Conservation (phyloP, 2,888 invertebrate species). For the Beris chalybata region DNA sequence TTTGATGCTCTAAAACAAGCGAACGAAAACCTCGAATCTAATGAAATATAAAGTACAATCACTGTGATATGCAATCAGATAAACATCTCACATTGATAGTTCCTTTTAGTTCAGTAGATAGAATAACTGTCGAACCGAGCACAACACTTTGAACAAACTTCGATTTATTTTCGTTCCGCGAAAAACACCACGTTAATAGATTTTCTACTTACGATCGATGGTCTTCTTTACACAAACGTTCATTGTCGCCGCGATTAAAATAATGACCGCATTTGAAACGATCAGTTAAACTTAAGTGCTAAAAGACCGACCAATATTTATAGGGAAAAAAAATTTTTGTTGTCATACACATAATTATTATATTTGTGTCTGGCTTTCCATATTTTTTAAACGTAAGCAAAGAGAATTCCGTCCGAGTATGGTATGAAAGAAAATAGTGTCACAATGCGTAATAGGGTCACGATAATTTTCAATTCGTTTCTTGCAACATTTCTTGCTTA, state of each 20-base stretch:
- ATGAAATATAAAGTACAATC: constrained; percentile 41
- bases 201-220: too few species aligned
- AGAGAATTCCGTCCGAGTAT: too few species aligned
- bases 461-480: neutral
- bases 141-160: neutral
- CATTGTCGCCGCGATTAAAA: constrained; percentile 1
- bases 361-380: too few species aligned
- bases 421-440: too few species aligned
- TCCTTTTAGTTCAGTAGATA: constrained; percentile 38
- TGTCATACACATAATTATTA: too few species aligned
- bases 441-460: constrained; percentile 26
- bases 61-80: constrained; percentile 39
- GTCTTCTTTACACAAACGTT: too few species aligned
- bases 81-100: constrained; percentile 40
- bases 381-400: too few species aligned
- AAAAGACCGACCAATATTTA: constrained; percentile 12
- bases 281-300: constrained; percentile 16
- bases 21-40: constrained; percentile 13
- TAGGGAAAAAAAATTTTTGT: neutral
- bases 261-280: constrained; percentile 4
- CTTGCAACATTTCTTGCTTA: constrained; percentile 9
- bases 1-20: constrained; percentile 10
- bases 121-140: neutral
- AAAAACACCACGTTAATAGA: neutral
- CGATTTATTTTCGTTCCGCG: neutral